phyloP scores from a whole-genome alignment of 2,888 invertebrate genomes.

The Perithous albicinctus region DNA sequence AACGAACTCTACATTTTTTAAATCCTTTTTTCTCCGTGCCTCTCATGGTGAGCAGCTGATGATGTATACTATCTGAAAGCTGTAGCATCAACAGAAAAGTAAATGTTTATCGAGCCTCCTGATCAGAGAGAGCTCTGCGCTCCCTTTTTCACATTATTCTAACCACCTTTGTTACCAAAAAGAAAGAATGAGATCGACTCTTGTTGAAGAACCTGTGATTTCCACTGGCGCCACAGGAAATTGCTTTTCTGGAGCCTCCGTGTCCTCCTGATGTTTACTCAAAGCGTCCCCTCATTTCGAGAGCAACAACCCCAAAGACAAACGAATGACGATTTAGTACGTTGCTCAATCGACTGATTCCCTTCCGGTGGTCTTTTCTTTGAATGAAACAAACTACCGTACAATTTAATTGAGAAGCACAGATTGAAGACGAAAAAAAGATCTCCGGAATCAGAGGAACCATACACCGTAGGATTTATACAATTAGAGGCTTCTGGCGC shows the following conservation, averaged over 20 bases:
- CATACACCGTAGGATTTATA: neutral
- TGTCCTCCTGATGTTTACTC: neutral
- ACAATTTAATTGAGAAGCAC: neutral
- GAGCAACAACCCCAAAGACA: slow-evolving; percentile 5
- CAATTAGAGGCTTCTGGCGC: neutral
- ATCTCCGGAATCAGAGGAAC: neutral
- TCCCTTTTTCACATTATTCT: neutral
- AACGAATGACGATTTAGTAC: neutral
- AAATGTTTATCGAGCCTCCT: slow-evolving; percentile 15
- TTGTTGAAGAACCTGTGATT: neutral
- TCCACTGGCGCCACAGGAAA: neutral
- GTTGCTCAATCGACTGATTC: neutral
- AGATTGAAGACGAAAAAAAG: neutral
- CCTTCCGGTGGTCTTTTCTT: neutral
- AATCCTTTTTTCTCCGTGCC: neutral
- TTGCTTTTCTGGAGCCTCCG: slow-evolving; percentile 1
- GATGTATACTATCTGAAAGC: neutral
- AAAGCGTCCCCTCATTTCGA: neutral
- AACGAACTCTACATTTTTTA: neutral
- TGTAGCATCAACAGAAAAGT: neutral
- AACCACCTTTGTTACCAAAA: neutral
- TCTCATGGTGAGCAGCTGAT: neutral
- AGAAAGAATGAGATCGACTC: neutral
- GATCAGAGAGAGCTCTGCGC: neutral
- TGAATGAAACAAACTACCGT: neutral